Base-by-base conservation (phyloP, 2,888 invertebrate species). In the Cecidostiba fungosa region DNA sequence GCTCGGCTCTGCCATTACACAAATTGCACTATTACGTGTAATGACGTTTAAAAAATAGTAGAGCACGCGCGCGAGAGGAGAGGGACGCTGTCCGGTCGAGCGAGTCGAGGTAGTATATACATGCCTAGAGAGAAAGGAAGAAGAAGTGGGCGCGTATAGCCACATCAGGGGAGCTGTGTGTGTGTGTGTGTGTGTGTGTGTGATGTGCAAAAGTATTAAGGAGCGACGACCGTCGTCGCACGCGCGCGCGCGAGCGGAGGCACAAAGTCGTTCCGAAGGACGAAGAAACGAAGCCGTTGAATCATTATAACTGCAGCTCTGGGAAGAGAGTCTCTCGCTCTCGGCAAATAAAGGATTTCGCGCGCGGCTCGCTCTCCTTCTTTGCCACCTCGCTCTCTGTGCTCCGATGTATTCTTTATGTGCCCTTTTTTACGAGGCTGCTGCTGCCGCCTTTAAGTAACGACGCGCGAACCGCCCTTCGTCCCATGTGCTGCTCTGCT, bases 21-120 rank as follows among this genome's bases (percentile, higher is more conserved):
- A 92, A 92, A 92, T 92, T 92, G 91, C 92, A 84, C 91, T 89
- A 92, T 92, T 92, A 93, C 90, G 84, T 85, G 89, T 90, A 90
- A 92, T 91, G 90, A 90, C 87, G 89, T 87, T 90, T 89, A 82
- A 89, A 90, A 90, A 87, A 88, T 87, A 82, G 85, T 36, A 84
- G n/a, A 80, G 69, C 10, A 26, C 39, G 36, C 54, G 66, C 47
- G 3, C 74, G 54, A 39, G 77, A 47, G 66, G 79, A 74, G 66
- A 54, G 14, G 59, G 66, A 79, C 29, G 50, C 36, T 12, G 62
- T 16, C 47, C 29, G 36, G 80, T 50, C 32, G 39, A 50, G 32
- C 47, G 50, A n/a, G 26, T 1, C 12, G 1, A 59, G 10, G n/a
- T 59, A 77, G 39, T n/a, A 14, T 23, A 43, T 50, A 12, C 26